phyloP scores from a whole-genome alignment of 2,888 invertebrate species.

The Cantharis rustica region DNA sequence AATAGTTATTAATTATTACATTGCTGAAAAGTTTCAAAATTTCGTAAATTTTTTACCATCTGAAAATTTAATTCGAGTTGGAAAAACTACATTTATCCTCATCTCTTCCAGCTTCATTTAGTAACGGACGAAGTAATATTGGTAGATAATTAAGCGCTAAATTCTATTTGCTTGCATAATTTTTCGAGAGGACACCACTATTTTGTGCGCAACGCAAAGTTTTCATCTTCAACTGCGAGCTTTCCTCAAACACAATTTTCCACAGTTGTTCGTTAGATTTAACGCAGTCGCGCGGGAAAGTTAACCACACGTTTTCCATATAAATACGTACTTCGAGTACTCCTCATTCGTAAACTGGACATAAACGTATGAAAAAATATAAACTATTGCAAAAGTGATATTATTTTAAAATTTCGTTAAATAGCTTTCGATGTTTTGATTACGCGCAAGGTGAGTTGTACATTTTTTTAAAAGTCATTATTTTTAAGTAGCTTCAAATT shows the following conservation, averaged over 20 bases:
- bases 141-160: neutral
- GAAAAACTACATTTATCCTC: neutral
- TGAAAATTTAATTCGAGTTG: neutral
- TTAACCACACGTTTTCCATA: neutral
- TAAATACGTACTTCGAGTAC: neutral
- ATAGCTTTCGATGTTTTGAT: neutral
- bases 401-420: neutral
- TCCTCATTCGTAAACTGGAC: neutral
- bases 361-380: neutral
- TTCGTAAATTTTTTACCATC: too few species aligned
- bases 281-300: neutral
- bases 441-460: neutral
- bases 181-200: neutral
- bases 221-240: constrained; percentile 19
- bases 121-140: neutral
- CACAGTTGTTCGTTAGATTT: neutral
- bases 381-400: neutral
- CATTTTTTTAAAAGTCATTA: neutral
- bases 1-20: too few species aligned
- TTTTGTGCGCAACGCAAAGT: constrained; percentile 22
- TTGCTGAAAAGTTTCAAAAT: too few species aligned
- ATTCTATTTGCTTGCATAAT: neutral
- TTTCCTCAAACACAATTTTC: constrained; percentile 9
- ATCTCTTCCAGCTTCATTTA: neutral
- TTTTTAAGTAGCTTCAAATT: neutral